Evolutionary conservation across 2,888 invertebrate genomes (phyloP), one percentile per base, ranked within the genome.

Genomic region (Agonopterix subpropinquella): DNA sequence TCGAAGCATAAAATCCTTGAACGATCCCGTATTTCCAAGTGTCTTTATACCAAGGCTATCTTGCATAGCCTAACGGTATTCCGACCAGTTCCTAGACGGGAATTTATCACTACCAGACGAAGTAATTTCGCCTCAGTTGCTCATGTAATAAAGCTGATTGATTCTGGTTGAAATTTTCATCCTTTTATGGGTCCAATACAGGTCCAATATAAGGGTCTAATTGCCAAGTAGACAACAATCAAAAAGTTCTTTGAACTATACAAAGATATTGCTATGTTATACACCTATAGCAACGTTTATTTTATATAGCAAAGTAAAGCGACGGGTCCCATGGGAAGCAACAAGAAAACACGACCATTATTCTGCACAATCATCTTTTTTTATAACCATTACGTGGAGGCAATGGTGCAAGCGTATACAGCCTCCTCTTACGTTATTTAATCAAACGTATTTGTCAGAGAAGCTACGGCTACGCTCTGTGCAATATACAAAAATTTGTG

Each of bases 381-480:
- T 65, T 61, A 64, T 65, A 61, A 57, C 56, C 58, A 65, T 64
- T 64, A 61, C 57, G 56, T 51, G 53, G 58, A 63, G 57, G 62
- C 62, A 64, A 59, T 54, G 61, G 51, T 57, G 57, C 59, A 53
- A 53, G 53, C 53, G 61, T 50, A 66, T 58, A 60, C 57, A 59
- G 53, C 57, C 57, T 62, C 56, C 57, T 62, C 60, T 60, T 56
- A 53, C 51, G 59, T 51, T 67, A 61, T 71, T 73, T 69, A 70
- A 74, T 72, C 69, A 67, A 64, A 56, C 58, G 54, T 64, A 66
- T 63, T 64, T 58, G 58, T 61, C 37, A 45, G 7, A 28, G 28
- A 28, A 28, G 28, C 28, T 7, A 28, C n/a, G 1, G 28, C 28
- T 28, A 18, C 4, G 18, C 4, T 13, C 13, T 13, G 13, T n/a